Conservation (phyloP, 2,113 vertebrate genomes). For the Carollia perspicillata region DNA sequence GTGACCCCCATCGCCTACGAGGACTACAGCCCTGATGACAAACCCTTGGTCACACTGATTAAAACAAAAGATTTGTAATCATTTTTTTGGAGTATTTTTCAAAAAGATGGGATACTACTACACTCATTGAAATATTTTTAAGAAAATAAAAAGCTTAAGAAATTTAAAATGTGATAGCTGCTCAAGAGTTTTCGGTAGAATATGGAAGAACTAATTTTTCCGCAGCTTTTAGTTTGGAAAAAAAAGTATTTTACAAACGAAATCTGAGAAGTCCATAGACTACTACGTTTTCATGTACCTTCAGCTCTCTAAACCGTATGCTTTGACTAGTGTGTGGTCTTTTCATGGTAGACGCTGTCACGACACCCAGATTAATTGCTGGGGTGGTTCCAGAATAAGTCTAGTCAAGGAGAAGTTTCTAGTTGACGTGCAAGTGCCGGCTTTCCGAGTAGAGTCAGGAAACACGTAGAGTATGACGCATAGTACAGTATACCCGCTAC, state of each 20-base stretch:
- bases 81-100: constrained; percentile 84
- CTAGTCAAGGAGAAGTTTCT: constrained; percentile 77
- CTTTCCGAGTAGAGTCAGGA: constrained; percentile 88
- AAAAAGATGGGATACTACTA: constrained; percentile 84
- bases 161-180: constrained; percentile 84
- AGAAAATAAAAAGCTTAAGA: constrained; percentile 84
- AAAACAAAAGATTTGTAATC: constrained; percentile 99
- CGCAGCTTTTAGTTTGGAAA: constrained; percentile 86
- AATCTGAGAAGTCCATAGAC: constrained; percentile 81
- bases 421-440: constrained; percentile 80
- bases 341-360: constrained; percentile 74
- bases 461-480: constrained; percentile 81
- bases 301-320: constrained; percentile 78
- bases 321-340: constrained; percentile 80
- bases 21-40: constrained; percentile 98
- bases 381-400: constrained; percentile 73
- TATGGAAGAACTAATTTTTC: constrained; percentile 86
- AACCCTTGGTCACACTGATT: constrained; percentile 97
- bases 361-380: constrained; percentile 73
- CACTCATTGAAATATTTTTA: constrained; percentile 88
- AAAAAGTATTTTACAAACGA: constrained; percentile 81
- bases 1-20: constrained; percentile 96
- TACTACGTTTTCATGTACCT: constrained; percentile 80
- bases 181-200: constrained; percentile 84
- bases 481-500: constrained; percentile 81